Evolutionary conservation across 1,140 invertebrate genomes (phyloP).

Genomic region (Druon quercuslanigerum): DNA sequence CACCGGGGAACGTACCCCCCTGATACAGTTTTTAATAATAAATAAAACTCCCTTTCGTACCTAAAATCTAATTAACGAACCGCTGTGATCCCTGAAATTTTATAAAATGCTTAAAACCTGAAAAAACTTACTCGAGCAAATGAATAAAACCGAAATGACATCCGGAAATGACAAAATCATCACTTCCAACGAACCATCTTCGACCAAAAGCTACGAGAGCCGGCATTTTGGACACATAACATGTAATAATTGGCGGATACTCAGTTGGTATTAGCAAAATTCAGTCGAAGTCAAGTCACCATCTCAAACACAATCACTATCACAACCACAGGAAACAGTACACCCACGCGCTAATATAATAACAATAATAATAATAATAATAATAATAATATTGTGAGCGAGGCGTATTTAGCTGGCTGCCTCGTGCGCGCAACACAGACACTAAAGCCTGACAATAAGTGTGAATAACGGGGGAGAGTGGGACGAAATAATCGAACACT

Average conservation of each 20-base stretch:
- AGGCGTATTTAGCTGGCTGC: background rate
- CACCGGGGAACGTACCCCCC: too few species aligned
- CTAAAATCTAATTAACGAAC: too few species aligned
- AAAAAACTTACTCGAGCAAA: conserved; percentile 81
- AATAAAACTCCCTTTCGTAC: too few species aligned
- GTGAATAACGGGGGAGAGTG: background rate
- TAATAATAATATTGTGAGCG: background rate
- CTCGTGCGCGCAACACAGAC: background rate
- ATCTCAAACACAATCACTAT: too few species aligned
- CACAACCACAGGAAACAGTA: background rate
- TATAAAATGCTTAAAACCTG: background rate
- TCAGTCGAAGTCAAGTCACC: too few species aligned
- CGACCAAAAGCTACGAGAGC: conserved; percentile 88
- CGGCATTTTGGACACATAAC: conserved; percentile 79
- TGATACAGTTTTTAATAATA: too few species aligned
- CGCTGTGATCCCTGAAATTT: too few species aligned
- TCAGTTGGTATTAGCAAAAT: background rate
- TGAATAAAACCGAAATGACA: conserved; percentile 83
- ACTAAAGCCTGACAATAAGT: background rate
- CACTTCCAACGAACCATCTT: conserved; percentile 89
- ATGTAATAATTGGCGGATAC: background rate
- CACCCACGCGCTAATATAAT: background rate
- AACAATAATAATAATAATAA: background rate
- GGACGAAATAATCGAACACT: background rate
- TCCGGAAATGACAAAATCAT: conserved; percentile 89